Conservation (phyloP, 2,888 invertebrate species). For the Bugulina stolonifera region DNA sequence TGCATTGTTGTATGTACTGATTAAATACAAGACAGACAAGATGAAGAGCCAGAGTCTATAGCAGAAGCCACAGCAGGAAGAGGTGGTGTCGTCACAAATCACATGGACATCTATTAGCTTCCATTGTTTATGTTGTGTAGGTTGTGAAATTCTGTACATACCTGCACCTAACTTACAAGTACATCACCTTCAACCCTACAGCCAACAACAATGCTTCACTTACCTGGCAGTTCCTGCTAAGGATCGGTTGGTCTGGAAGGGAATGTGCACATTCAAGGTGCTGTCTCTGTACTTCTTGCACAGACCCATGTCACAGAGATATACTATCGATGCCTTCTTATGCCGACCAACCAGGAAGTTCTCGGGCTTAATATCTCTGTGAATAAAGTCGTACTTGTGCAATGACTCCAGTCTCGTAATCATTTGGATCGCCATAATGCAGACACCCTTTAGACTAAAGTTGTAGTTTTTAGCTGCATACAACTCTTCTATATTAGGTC, state of each 20-base stretch:
- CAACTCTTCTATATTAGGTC: conserved; percentile 16
- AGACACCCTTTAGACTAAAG: not conserved
- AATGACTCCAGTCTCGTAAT: conserved; percentile 19
- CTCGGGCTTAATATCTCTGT: conserved; percentile 19
- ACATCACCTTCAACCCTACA: too few species aligned
- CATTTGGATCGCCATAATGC: conserved; percentile 9
- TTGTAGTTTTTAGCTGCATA: not conserved
- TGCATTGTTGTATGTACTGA: too few species aligned
- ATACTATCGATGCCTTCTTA: not conserved
- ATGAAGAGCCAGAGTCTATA: too few species aligned
- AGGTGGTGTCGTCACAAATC: too few species aligned
- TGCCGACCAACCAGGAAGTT: conserved; percentile 13
- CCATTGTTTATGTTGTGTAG: too few species aligned
- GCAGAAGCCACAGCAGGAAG: too few species aligned
- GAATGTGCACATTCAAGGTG: conserved; percentile 12
- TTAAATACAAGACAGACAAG: too few species aligned
- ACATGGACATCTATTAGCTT: too few species aligned
- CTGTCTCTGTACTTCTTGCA: conserved; percentile 17
- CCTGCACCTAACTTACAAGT: too few species aligned
- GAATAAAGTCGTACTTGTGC: conserved; percentile 24
- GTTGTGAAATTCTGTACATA: too few species aligned
- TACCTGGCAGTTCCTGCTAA: conserved; percentile 18
- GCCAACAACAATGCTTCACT: not conserved
- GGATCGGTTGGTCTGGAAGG: conserved; percentile 14
- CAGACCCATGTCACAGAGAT: conserved; percentile 20